A percentile compares a stretch with the other conserved stretches of the same genome.
Conservation (phyloP, 1,140 invertebrate genomes). For the Drosophila funebris region DNA sequence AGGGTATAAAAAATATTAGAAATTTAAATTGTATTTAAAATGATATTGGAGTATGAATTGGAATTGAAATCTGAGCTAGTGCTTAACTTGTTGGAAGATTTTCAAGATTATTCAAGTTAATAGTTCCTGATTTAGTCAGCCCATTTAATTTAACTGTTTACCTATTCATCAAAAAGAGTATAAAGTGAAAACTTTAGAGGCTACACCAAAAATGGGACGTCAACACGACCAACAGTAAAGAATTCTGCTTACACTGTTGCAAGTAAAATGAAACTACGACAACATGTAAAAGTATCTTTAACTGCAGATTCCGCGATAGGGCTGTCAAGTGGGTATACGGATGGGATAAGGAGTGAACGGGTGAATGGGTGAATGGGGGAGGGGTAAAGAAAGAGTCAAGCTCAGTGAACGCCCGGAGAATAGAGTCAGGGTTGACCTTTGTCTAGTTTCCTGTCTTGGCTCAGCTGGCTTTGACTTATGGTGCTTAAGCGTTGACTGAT, state of each 20-base stretch:
- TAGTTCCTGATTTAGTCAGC: background rate
- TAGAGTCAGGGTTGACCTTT: slow-evolving; percentile 53
- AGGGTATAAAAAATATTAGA: too few relatives aligned
- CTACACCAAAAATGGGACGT: background rate
- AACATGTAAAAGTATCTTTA: slow-evolving; percentile 57
- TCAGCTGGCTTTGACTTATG: slow-evolving; percentile 72
- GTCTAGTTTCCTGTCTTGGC: slow-evolving; percentile 57
- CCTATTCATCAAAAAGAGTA: slow-evolving; percentile 5
- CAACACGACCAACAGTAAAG: slow-evolving; percentile 30
- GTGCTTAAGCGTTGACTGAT: slow-evolving; percentile 79
- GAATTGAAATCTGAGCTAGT: too few relatives aligned
- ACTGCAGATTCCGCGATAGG: slow-evolving; percentile 59
- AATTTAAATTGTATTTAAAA: too few relatives aligned
- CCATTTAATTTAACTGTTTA: slow-evolving; percentile 8
- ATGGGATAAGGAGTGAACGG: background rate
- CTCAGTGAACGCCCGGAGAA: slow-evolving; percentile 14
- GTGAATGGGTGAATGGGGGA: background rate
- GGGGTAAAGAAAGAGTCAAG: background rate
- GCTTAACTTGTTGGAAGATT: background rate
- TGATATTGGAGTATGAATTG: too few relatives aligned
- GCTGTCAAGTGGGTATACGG: slow-evolving; percentile 29
- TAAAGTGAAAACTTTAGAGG: background rate
- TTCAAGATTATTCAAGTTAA: background rate
- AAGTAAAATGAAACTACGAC: slow-evolving; percentile 51
- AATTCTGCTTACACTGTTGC: slow-evolving; percentile 26